These are phyloP conservation scores for Hyles euphorbiae DNA, from an alignment of 1,140 invertebrate genomes.

Conservation along the genomic window DNA sequence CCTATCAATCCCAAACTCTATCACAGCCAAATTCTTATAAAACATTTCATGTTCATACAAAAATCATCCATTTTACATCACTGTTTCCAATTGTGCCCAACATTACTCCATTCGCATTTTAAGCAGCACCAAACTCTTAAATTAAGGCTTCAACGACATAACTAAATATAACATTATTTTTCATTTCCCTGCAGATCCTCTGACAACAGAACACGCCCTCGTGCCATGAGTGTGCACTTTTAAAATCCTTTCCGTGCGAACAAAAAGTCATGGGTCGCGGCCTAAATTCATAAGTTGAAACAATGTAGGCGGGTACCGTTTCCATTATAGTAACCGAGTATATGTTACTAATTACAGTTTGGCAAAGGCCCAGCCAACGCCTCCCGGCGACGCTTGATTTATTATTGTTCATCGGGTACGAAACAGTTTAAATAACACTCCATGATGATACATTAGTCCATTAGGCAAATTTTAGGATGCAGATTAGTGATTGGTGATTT, in stretches of 20 bases:
- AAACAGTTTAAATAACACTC: slow-evolving; percentile 50
- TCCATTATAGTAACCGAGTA: slow-evolving; percentile 40
- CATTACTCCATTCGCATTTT: too few species aligned
- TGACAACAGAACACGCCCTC: too few species aligned
- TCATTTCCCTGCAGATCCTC: too few species aligned
- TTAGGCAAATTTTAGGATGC: slow-evolving; percentile 27
- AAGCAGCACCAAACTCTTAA: too few species aligned
- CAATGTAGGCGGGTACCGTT: slow-evolving; percentile 31
- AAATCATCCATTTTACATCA: too few species aligned
- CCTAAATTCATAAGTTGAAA: slow-evolving; percentile 48
- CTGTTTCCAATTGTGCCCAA: too few species aligned
- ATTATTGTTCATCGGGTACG: slow-evolving; percentile 45
- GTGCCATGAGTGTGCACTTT: not conserved
- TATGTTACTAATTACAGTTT: slow-evolving; percentile 61
- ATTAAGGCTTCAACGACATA: too few species aligned
- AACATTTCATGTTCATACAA: too few species aligned
- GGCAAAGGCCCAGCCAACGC: slow-evolving; percentile 48
- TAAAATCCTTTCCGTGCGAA: too few species aligned
- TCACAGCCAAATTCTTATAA: too few species aligned
- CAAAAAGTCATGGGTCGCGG: slow-evolving; percentile 9
- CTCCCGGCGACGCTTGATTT: slow-evolving; percentile 48
- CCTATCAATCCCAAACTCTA: too few species aligned
- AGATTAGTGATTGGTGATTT: not conserved
- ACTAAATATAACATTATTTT: too few species aligned
- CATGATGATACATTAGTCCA: slow-evolving; percentile 35